A percentile compares a stretch with the other conserved stretches of the same genome.
These are phyloP conservation scores for Drosophila aldrichi DNA, from an alignment of 2,888 invertebrate species.

Conservation along the genomic window DNA sequence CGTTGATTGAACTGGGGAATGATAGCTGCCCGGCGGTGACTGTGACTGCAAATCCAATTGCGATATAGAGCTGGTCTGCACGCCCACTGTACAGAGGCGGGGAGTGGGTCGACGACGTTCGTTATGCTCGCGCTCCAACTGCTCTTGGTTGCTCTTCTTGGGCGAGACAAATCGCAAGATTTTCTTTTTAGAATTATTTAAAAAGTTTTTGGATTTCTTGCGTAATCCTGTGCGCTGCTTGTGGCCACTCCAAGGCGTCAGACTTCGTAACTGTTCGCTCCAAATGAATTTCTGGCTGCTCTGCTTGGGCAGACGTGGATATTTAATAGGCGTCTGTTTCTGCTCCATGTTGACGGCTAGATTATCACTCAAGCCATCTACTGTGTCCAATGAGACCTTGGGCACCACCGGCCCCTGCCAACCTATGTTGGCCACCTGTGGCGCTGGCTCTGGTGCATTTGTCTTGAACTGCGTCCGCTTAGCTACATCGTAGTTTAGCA, in stretches of 20 bases:
- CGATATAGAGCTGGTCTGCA: slow-evolving; percentile 76
- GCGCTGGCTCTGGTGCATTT: slow-evolving; percentile 67
- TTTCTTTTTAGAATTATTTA: slow-evolving; percentile 82
- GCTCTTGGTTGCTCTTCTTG: slow-evolving; percentile 69
- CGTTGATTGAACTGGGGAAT: slow-evolving; percentile 79
- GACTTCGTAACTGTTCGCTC: slow-evolving; percentile 77
- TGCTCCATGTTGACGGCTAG: slow-evolving; percentile 81
- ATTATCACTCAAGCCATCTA: slow-evolving; percentile 82
- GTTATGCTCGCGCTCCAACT: not conserved
- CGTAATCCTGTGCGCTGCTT: slow-evolving; percentile 51
- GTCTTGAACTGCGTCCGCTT: slow-evolving; percentile 61
- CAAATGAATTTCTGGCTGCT: slow-evolving; percentile 74
- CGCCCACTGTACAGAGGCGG: slow-evolving; percentile 73
- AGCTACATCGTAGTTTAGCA: slow-evolving; percentile 76
- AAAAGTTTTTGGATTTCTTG: slow-evolving; percentile 71
- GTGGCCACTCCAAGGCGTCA: slow-evolving; percentile 80
- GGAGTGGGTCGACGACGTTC: slow-evolving; percentile 25
- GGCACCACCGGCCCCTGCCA: slow-evolving; percentile 74
- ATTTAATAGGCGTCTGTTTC: slow-evolving; percentile 83
- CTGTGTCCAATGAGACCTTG: slow-evolving; percentile 83
- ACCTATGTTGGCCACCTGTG: slow-evolving; percentile 71
- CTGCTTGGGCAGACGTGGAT: slow-evolving; percentile 42
- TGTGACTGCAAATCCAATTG: slow-evolving; percentile 67
- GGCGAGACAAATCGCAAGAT: slow-evolving; percentile 81
- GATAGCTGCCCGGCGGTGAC: slow-evolving; percentile 84